A percentile compares a stretch with the other conserved stretches of the same genome.
Evolutionary conservation across 2,113 vertebrate species (phyloP).

Genomic region (Percina caprodes): DNA sequence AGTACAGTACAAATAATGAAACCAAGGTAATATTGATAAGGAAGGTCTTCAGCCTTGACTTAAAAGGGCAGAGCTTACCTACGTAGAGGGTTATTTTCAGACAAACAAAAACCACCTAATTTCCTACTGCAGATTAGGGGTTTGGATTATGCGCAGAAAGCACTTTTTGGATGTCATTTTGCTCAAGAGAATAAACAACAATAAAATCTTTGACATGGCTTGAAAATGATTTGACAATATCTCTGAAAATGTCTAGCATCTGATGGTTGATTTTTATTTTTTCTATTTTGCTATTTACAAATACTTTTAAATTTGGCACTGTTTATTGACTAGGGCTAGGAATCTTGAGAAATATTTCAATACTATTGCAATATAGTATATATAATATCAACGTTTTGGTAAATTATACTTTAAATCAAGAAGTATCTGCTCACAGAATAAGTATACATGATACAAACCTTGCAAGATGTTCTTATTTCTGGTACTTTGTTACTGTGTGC

Average conservation of each 20-base stretch:
- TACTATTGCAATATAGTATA: background rate
- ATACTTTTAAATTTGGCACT: background rate
- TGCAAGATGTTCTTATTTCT: background rate
- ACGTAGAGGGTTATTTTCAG: conserved; percentile 37
- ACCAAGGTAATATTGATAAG: too few species aligned
- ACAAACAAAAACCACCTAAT: conserved; percentile 17
- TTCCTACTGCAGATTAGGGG: conserved; percentile 18
- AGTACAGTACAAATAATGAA: too few species aligned
- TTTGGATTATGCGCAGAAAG: conserved; percentile 27
- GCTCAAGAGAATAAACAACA: background rate
- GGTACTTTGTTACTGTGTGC: background rate
- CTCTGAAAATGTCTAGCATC: background rate
- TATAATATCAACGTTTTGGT: background rate
- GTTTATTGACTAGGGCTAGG: too few species aligned
- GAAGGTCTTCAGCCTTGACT: too few species aligned
- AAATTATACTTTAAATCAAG: background rate
- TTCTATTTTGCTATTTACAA: background rate
- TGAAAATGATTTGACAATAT: background rate
- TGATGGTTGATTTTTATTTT: too few species aligned
- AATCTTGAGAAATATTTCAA: background rate
- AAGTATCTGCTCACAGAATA: background rate
- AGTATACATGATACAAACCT: background rate
- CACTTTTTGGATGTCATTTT: background rate
- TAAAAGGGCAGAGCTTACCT: background rate
- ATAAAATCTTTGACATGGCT: background rate